These are phyloP conservation scores for Trichomalopsis sarcophagae DNA, from an alignment of 1,140 invertebrate genomes.

Conservation along the genomic window DNA sequence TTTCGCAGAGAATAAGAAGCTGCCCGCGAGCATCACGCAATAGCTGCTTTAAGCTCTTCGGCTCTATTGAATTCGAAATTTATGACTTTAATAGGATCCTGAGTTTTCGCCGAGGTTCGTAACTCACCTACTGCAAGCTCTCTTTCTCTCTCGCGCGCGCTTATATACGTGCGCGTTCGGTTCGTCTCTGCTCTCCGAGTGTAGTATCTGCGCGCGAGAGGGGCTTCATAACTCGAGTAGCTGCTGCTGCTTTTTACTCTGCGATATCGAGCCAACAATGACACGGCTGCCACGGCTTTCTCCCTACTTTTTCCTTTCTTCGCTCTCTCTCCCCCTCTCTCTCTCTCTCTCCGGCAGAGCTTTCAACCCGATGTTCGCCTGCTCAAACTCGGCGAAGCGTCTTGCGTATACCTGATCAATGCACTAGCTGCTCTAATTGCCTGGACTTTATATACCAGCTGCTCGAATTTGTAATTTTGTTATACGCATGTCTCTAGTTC, in stretches of 20 bases:
- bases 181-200: conserved; percentile 11
- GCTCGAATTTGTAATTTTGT: too few species aligned
- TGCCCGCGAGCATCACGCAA: background rate
- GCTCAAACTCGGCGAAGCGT: background rate
- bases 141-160: background rate
- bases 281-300: background rate
- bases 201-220: conserved; percentile 7
- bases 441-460: too few species aligned
- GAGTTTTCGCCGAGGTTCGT: conserved; percentile 45
- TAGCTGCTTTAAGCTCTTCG: conserved; percentile 28
- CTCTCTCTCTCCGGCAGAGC: background rate
- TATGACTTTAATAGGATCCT: conserved; percentile 53
- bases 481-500: too few species aligned
- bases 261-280: background rate
- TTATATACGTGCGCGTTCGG: background rate
- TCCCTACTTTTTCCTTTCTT: background rate
- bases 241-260: background rate
- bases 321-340: background rate
- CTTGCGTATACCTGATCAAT: too few species aligned
- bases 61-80: conserved; percentile 50
- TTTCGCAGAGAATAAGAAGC: conserved; percentile 14
- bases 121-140: conserved; percentile 19
- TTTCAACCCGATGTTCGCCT: background rate
- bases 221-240: conserved; percentile 32
- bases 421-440: too few species aligned